phyloP scores from a whole-genome alignment of 92 coral and sea anemone species.

The Heliopora coerulea region DNA sequence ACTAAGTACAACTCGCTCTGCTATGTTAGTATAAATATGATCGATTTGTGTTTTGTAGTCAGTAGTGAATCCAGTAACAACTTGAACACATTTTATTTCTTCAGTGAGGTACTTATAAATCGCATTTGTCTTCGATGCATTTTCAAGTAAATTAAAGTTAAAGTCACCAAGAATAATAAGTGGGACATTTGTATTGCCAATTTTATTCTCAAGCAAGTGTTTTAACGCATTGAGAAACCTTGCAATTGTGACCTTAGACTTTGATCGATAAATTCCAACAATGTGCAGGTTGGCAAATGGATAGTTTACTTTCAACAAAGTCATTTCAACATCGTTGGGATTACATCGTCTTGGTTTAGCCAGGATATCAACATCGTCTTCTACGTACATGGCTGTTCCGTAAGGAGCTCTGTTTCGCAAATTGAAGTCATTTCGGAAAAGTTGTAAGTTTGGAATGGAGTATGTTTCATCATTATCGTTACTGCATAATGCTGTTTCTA shows the following conservation, averaged over 20 bases:
- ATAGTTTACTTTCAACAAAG: constrained; percentile 18
- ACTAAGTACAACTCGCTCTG: constrained; percentile 41
- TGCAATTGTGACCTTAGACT: constrained; percentile 39
- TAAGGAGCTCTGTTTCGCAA: constrained; percentile 19
- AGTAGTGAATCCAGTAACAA: constrained; percentile 51
- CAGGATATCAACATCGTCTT: background rate
- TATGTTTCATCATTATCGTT: constrained; percentile 44
- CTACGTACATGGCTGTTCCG: constrained; percentile 29
- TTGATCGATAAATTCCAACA: constrained; percentile 58
- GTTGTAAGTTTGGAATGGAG: constrained; percentile 41
- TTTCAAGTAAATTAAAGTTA: constrained; percentile 51
- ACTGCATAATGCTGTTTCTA: background rate
- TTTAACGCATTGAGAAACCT: constrained; percentile 49
- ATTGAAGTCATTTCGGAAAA: constrained; percentile 5
- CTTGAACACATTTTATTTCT: constrained; percentile 55
- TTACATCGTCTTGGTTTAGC: too few relatives aligned
- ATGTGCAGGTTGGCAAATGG: constrained; percentile 44
- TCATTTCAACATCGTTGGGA: too few relatives aligned
- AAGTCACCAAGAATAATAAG: constrained; percentile 56
- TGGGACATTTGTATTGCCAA: constrained; percentile 32
- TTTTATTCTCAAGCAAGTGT: constrained; percentile 39
- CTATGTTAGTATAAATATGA: constrained; percentile 59
- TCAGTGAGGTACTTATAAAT: background rate
- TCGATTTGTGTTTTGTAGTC: constrained; percentile 51
- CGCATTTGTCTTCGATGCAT: constrained; percentile 25